A percentile compares a stretch with the other conserved stretches of the same genome.
Evolutionary conservation across 2,797 vertebrate species (phyloP).

Genomic region (Aphelocoma californica): DNA sequence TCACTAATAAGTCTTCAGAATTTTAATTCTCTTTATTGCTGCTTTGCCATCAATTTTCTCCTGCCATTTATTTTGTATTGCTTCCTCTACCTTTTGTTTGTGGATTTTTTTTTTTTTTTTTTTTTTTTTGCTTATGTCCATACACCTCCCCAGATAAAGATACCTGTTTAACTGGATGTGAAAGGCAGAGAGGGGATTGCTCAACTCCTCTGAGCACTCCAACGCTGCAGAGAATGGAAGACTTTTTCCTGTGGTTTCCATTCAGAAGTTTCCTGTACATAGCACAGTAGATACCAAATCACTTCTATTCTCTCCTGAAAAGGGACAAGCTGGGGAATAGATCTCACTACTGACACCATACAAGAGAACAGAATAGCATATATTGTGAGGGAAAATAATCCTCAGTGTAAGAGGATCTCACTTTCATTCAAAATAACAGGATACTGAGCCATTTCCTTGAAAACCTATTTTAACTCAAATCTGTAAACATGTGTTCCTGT

Average conservation of each 20-base stretch:
- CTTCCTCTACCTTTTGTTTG: background rate
- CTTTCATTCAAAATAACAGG: background rate
- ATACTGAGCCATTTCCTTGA: background rate
- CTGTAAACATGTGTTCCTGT: background rate
- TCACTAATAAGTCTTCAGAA: background rate
- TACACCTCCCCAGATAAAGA: background rate
- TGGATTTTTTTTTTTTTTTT: background rate
- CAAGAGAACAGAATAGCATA: background rate
- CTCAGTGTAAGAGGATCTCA: background rate
- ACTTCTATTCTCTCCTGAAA: background rate
- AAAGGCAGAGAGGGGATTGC: background rate
- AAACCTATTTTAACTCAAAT: background rate
- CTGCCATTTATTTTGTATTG: background rate
- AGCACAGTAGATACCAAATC: background rate
- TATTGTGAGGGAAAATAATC: background rate
- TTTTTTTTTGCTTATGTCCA: background rate
- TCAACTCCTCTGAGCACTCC: background rate
- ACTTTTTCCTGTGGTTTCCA: background rate
- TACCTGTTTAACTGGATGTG: rapidly evolving
- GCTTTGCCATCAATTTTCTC: background rate
- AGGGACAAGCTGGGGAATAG: background rate
- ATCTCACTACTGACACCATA: background rate
- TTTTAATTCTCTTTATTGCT: background rate
- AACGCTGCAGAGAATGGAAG: background rate
- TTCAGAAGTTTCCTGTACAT: background rate